A percentile compares a stretch with the other conserved stretches of the same genome.
These are phyloP conservation scores for Glossosoma conforme DNA, from an alignment of 1,140 invertebrate genomes.

Conservation along the genomic window DNA sequence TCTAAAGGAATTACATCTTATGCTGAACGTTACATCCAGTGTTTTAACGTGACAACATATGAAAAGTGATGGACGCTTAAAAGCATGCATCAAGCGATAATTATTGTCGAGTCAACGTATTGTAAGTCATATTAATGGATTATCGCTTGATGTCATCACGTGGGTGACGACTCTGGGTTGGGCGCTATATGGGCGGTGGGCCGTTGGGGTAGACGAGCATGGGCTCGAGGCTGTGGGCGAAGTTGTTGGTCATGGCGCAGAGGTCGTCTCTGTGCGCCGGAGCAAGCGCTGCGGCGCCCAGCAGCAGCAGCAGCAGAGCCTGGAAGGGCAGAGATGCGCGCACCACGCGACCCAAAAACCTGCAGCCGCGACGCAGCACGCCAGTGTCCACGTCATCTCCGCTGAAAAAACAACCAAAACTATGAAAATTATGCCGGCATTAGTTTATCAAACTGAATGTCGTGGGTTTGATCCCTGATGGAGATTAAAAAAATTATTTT, in stretches of 20 bases:
- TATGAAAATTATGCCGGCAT: too few relatives aligned
- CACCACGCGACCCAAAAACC: constrained; percentile 81
- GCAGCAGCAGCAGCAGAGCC: constrained; percentile 78
- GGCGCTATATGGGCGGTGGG: constrained; percentile 73
- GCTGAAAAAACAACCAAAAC: constrained; percentile 29
- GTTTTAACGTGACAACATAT: not conserved
- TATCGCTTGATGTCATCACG: too few relatives aligned
- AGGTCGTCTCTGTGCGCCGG: constrained; percentile 82
- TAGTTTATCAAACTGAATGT: too few relatives aligned
- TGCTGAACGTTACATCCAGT: too few relatives aligned
- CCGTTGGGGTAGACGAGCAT: constrained; percentile 84
- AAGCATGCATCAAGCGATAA: not conserved
- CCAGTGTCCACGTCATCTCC: constrained; percentile 56
- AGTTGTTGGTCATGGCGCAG: constrained; percentile 75
- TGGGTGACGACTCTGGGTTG: not conserved
- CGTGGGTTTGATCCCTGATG: too few relatives aligned
- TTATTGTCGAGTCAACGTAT: too few relatives aligned
- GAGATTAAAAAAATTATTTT: too few relatives aligned
- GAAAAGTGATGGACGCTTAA: not conserved
- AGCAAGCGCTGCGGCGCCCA: constrained; percentile 82
- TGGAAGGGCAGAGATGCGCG: constrained; percentile 88
- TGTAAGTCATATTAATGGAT: too few relatives aligned
- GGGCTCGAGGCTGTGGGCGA: constrained; percentile 74
- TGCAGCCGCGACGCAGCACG: constrained; percentile 66
- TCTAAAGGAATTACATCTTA: not conserved